Evolutionary conservation across 1,140 invertebrate genomes (phyloP), one percentile per base, ranked within the genome.

Genomic region (Drosophila cardini): DNA sequence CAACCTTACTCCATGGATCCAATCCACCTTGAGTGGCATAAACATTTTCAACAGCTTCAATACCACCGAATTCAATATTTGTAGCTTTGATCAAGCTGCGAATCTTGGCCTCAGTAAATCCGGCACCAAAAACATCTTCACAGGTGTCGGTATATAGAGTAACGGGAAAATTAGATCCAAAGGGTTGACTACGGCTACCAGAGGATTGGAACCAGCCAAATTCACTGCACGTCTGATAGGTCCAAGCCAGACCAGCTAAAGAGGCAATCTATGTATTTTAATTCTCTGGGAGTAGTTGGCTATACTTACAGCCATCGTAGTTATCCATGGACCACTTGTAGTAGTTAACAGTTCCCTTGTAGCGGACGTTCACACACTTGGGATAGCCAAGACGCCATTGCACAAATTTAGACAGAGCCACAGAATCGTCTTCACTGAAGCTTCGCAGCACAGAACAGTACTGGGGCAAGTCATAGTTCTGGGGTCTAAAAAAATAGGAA

Each of bases 161-260:
- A 30, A 95, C 67, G 0, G 93, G 93, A 48, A 95, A 93, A 36
- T 65, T 18, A 73, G 80, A 91, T 73, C 95, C 95, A 78, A 96
- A 96, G 0, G 95, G 94, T 68, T 95, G 95, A n/a, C 92, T 80
- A 0, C 65, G 63, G 9, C 93, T 93, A 52, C 92, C 93, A 0
- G 95, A 94, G 0, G 95, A 95, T 91, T 96, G 95, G 85, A 93
- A 96, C 91, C 94, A 96, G 46, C 95, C 96, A 80, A 94, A 96
- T 90, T 96, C 95, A 10, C 93, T 94, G 91, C 96, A 96, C 0
- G 95, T 96, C 89, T 96, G 95, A 80, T 95, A 96, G 6, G 91
- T 92, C 95, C 95, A 96, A 1, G 69, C 63, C 15, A 89, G 50
- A 48, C 52, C 74, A 45, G 56, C 84, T 86, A 21, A 43, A 61